Evolutionary conservation across 2,888 invertebrate genomes (phyloP), one percentile per base, ranked within the genome.

Genomic region (Macrosiphum euphorbiae): DNA sequence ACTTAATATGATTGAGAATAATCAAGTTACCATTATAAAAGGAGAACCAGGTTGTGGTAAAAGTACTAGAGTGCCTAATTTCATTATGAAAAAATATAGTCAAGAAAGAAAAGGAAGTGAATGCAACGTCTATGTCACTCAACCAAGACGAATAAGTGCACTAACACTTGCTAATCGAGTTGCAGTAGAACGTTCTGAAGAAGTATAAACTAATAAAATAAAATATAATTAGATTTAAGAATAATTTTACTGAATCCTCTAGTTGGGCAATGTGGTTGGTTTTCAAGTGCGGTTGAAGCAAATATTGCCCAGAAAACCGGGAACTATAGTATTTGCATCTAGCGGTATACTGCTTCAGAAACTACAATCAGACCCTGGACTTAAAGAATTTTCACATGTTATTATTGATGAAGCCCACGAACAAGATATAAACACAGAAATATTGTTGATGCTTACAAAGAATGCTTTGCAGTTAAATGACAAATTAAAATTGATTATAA

Each of bases 21-120:
- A 96, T 94, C 96, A 96, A 58, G 96, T 97, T 0, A 94, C 97
- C 0, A 96, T 98, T 4, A 96, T 98, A 88, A 97, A 97, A 94
- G 98, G 97, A 0, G 97, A 97, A 94, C 97, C 97, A 0, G 97
- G 97, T 0, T 97, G 97, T 95, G 98, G 98, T 0, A 98, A 98
- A 95, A 97, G 97, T 50, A 97, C 97, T 0, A 96, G 97, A 92
- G 97, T 97, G 16, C 97, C 98, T 0, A 97, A 97, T 86, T 97
- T 96, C 95, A 96, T 97, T 86, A 95, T 97, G 92, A 97, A 97
- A 96, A 96, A 95, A 95, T 97, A 95, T 96, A 96, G 96, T 5
- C 95, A 95, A 92, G 95, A 95, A 86, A 95, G 95, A 1, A 95
- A 95, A 90, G 96, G 96, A 3, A 96, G 96, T 0, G 95, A 96